phyloP scores from a whole-genome alignment of 2,797 vertebrate genomes.

The Pipistrellus nathusii region DNA sequence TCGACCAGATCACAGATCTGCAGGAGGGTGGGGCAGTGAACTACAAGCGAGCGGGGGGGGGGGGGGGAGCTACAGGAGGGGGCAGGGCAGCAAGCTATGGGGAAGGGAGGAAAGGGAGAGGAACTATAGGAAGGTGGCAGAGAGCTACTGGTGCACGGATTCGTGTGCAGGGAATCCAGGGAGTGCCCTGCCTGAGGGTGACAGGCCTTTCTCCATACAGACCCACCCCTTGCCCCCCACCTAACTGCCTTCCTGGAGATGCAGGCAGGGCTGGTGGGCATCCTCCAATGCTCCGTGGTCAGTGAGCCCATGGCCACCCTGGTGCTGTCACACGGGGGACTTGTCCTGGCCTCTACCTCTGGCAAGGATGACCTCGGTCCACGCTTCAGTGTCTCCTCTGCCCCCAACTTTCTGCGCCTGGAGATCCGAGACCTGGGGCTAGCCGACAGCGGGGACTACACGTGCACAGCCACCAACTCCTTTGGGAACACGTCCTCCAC shows the following conservation, averaged over 20 bases:
- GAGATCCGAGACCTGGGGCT: conserved; percentile 78
- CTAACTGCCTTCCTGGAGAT: conserved; percentile 85
- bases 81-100: too few species aligned
- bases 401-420: conserved; percentile 84
- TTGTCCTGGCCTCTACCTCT: conserved; percentile 75
- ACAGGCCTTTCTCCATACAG: conserved; percentile 72
- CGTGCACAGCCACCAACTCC: conserved; percentile 80
- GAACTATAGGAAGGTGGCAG: too few species aligned
- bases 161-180: not conserved
- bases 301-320: conserved; percentile 84
- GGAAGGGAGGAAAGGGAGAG: too few species aligned
- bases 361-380: not conserved
- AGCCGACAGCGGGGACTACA: conserved; percentile 82
- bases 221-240: conserved; percentile 80
- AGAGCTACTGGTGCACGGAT: too few species aligned
- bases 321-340: conserved; percentile 44
- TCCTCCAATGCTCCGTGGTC: conserved; percentile 84
- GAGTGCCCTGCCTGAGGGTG: not conserved
- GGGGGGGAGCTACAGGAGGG: too few species aligned
- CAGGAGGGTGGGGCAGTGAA: too few species aligned
- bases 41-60: too few species aligned
- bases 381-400: conserved; percentile 63
- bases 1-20: not conserved
- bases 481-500: conserved; percentile 68
- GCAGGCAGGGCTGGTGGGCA: conserved; percentile 74